phyloP scores from a whole-genome alignment of 2,888 invertebrate genomes.

The Spodoptera exigua region DNA sequence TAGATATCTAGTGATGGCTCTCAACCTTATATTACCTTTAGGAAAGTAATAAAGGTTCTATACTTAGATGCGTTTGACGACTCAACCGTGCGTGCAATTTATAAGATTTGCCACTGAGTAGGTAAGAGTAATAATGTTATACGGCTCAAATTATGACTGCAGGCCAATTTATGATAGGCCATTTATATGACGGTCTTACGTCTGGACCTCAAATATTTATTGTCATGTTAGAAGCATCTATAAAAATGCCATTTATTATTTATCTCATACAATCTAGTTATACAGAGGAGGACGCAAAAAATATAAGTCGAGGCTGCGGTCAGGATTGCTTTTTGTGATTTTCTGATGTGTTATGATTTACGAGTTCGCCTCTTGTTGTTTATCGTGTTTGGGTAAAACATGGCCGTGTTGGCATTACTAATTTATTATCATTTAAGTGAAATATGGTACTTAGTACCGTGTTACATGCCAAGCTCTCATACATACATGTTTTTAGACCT shows the following conservation, averaged over 20 bases:
- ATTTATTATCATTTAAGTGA: slow-evolving; percentile 24
- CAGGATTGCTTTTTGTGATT: slow-evolving; percentile 47
- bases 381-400: slow-evolving; percentile 30
- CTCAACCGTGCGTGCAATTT: slow-evolving; percentile 38
- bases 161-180: slow-evolving; percentile 45
- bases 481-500: too few species aligned
- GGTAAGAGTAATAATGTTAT: slow-evolving; percentile 39
- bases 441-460: slow-evolving; percentile 3
- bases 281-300: slow-evolving; percentile 40
- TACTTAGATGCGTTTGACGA: slow-evolving; percentile 43
- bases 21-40: slow-evolving; percentile 43
- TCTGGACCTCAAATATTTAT: slow-evolving; percentile 55
- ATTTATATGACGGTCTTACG: slow-evolving; percentile 37
- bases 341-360: slow-evolving; percentile 49
- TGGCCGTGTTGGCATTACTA: slow-evolving; percentile 8
- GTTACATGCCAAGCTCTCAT: background rate
- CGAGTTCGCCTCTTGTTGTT: slow-evolving; percentile 35
- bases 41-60: slow-evolving; percentile 46
- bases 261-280: slow-evolving; percentile 46
- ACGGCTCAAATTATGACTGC: slow-evolving; percentile 32
- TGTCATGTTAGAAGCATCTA: slow-evolving; percentile 48
- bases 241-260: slow-evolving; percentile 56
- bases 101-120: slow-evolving; percentile 45
- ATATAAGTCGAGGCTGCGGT: slow-evolving; percentile 29
- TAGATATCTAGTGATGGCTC: slow-evolving; percentile 28